Percentiles rank a stretch among this genome's conserved stretches.
Conservation (phyloP, 1,140 invertebrate species). For the Drosophila melanica region DNA sequence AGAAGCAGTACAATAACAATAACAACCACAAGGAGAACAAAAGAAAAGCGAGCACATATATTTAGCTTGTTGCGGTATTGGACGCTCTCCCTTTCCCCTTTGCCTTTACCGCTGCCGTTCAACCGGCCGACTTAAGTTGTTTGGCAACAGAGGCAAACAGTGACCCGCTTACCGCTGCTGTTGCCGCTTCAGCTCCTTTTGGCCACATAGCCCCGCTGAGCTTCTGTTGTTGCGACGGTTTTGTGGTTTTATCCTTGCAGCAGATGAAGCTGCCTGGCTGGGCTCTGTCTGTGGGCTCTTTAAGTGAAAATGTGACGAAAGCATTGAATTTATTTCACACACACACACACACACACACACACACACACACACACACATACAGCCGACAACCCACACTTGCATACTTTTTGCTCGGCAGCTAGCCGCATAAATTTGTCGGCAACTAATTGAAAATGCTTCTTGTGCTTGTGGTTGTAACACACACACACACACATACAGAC, state of each 20-base stretch:
- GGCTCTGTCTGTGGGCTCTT: slow-evolving; percentile 26
- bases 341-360: slow-evolving; percentile 15
- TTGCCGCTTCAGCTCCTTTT: slow-evolving; percentile 5
- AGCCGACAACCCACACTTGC: background rate
- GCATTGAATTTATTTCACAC: slow-evolving; percentile 64
- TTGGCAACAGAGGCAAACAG: background rate
- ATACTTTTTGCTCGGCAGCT: slow-evolving; percentile 11
- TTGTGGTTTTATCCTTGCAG: slow-evolving; percentile 67
- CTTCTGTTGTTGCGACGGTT: slow-evolving; percentile 66
- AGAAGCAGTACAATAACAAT: slow-evolving; percentile 14
- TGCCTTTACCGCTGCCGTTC: too few relatives aligned
- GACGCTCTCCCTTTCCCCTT: background rate
- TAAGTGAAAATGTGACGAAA: slow-evolving; percentile 73
- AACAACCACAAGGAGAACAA: slow-evolving; percentile 15
- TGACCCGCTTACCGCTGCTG: background rate
- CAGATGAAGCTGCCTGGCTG: slow-evolving; percentile 22
- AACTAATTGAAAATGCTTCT: slow-evolving; percentile 79
- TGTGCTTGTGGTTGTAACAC: slow-evolving; percentile 45
- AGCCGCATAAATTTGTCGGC: slow-evolving; percentile 76
- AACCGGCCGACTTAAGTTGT: background rate
- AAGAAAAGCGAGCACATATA: slow-evolving; percentile 68
- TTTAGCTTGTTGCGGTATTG: slow-evolving; percentile 76
- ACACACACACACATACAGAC: slow-evolving; percentile 23
- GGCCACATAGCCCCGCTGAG: slow-evolving; percentile 43
- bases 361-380: background rate